Evolutionary conservation across 2,113 vertebrate genomes (phyloP).

Genomic region (Coturnix japonica): DNA sequence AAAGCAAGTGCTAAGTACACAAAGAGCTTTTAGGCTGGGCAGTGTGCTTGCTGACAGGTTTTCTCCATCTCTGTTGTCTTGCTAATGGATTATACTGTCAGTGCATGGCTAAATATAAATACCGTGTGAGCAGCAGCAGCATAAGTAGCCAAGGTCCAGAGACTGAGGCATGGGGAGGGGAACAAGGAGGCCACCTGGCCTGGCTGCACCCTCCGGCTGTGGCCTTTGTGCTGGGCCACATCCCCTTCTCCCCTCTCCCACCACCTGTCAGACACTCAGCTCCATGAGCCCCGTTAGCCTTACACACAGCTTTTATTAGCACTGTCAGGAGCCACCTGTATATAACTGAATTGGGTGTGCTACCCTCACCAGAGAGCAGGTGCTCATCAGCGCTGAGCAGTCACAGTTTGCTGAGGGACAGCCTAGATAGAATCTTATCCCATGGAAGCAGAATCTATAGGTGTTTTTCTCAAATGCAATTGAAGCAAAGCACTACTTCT

Average conservation of each 20-base stretch:
- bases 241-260: not conserved
- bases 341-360: not conserved
- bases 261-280: not conserved
- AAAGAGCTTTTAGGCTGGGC: slow-evolving; percentile 34
- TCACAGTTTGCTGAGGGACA: not conserved
- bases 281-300: not conserved
- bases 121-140: accelerated
- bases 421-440: not conserved
- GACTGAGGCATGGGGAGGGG: not conserved
- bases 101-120: accelerated
- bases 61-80: not conserved
- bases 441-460: not conserved
- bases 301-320: accelerated
- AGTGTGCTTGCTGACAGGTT: not conserved
- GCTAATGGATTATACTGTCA: not conserved
- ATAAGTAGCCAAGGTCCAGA: not conserved
- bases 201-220: not conserved
- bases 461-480: not conserved
- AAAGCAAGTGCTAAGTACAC: slow-evolving; percentile 9
- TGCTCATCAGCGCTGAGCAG: not conserved
- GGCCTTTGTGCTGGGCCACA: not conserved
- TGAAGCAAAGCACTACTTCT: not conserved
- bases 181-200: not conserved
- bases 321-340: accelerated
- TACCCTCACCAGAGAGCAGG: not conserved